Conservation (phyloP, 2,888 invertebrate species). For the Rugalucina vietnamica region DNA sequence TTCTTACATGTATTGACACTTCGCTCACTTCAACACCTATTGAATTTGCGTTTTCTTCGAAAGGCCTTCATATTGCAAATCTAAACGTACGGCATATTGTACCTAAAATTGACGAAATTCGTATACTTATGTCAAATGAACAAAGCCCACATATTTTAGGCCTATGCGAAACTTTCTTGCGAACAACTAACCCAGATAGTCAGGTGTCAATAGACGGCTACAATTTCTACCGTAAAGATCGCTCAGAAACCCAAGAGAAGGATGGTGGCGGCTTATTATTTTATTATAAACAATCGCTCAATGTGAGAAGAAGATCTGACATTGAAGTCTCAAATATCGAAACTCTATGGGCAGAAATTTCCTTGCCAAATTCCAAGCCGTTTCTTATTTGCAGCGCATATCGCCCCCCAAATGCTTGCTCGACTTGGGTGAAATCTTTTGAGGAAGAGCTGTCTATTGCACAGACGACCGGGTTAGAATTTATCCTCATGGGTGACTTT, state of each 20-base stretch:
- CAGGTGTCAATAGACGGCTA: background rate
- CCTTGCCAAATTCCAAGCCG: background rate
- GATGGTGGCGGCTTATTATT: background rate
- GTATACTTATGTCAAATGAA: background rate
- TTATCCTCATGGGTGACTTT: constrained; percentile 1
- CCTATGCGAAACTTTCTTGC: background rate
- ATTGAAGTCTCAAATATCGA: background rate
- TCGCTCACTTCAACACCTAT: too few relatives aligned
- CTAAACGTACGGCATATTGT: background rate
- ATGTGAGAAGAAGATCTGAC: background rate
- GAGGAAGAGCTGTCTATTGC: background rate
- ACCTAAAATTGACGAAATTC: background rate
- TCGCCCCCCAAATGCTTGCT: background rate
- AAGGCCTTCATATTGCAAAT: background rate
- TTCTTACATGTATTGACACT: too few relatives aligned
- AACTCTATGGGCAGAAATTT: background rate
- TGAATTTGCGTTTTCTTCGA: background rate
- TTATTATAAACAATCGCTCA: background rate
- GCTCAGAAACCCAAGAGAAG: background rate
- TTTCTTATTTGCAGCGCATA: background rate
- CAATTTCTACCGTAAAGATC: background rate
- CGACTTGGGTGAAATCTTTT: background rate
- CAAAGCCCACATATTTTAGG: background rate
- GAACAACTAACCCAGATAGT: background rate
- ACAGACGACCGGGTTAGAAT: background rate